A percentile compares a stretch with the other conserved stretches of the same genome.
These are phyloP conservation scores for Hyposmocoma kahamanoa DNA, from an alignment of 1,140 invertebrate genomes.

Conservation along the genomic window DNA sequence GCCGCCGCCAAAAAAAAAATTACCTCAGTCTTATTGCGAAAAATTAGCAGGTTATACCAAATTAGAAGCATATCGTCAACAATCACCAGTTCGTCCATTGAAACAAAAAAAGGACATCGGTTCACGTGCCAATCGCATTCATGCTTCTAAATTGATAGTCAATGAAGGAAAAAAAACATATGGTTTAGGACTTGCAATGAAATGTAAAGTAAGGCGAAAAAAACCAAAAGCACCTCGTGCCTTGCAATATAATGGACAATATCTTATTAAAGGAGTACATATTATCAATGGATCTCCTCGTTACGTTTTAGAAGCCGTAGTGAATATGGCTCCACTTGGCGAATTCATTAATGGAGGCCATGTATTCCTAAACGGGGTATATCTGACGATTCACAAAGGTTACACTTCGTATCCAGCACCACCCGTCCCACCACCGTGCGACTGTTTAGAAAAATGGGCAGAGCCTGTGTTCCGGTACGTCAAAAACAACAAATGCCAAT, in stretches of 20 bases:
- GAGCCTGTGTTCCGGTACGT: slow-evolving; percentile 41
- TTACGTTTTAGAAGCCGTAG: slow-evolving; percentile 39
- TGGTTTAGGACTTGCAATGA: slow-evolving; percentile 25
- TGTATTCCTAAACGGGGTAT: slow-evolving; percentile 25
- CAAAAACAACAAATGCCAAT: slow-evolving; percentile 47
- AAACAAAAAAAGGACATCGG: no score
- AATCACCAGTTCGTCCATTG: no score
- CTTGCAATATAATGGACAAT: slow-evolving; percentile 44
- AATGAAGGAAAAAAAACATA: slow-evolving; percentile 44
- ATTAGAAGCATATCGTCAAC: slow-evolving; percentile 23
- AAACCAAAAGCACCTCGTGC: slow-evolving; percentile 39
- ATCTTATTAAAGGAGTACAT: slow-evolving; percentile 46
- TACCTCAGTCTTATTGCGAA: slow-evolving; percentile 40
- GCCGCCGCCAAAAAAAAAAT: slow-evolving; percentile 45
- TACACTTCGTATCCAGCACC: slow-evolving; percentile 35
- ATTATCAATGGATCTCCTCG: slow-evolving; percentile 32
- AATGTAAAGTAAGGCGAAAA: slow-evolving; percentile 27
- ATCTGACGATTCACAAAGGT: slow-evolving; percentile 51
- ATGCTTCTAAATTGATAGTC: no score
- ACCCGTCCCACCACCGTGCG: slow-evolving; percentile 40
- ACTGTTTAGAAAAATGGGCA: slow-evolving; percentile 50
- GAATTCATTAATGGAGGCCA: slow-evolving; percentile 54
- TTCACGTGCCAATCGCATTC: no score
- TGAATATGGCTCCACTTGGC: slow-evolving; percentile 37
- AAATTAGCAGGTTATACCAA: slow-evolving; percentile 36